Conservation (phyloP, 2,113 vertebrate species). For the Phrynosoma platyrhinos region DNA sequence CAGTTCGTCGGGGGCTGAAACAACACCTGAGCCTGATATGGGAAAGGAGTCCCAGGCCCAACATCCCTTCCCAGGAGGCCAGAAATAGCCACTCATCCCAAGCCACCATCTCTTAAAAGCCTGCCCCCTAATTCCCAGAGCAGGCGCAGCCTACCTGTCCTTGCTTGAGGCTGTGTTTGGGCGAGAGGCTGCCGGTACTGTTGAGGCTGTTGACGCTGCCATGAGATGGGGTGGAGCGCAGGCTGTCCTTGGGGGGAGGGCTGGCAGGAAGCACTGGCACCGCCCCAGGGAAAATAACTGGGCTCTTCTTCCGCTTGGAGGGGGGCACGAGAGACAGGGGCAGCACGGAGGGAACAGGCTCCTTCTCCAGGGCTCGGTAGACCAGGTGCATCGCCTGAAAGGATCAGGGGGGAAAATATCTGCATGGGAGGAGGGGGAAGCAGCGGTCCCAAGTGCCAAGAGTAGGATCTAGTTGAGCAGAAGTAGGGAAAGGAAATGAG, state of each 20-base stretch:
- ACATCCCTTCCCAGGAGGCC: not conserved
- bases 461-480: too few relatives aligned
- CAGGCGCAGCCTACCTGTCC: conserved; percentile 78
- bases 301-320: conserved; percentile 91
- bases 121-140: too few relatives aligned
- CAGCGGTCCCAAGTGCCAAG: not conserved
- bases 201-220: conserved; percentile 94
- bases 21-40: not conserved
- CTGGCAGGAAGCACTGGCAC: conserved; percentile 90
- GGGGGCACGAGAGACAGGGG: conserved; percentile 90
- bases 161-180: conserved; percentile 91
- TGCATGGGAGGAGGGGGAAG: not conserved
- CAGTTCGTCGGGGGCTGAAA: conserved; percentile 85
- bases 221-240: conserved; percentile 94
- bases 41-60: not conserved
- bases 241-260: conserved; percentile 91
- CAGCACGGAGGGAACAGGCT: conserved; percentile 90
- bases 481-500: too few relatives aligned
- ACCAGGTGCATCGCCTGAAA: conserved; percentile 97
- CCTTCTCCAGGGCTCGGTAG: conserved; percentile 96
- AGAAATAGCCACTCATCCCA: too few relatives aligned
- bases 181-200: conserved; percentile 91
- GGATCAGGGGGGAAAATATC: conserved; percentile 36
- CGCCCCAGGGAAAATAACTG: conserved; percentile 76
- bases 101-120: too few relatives aligned